Conservation (phyloP, 2,797 vertebrate genomes). For the Parauchenoglanis ngamensis region DNA sequence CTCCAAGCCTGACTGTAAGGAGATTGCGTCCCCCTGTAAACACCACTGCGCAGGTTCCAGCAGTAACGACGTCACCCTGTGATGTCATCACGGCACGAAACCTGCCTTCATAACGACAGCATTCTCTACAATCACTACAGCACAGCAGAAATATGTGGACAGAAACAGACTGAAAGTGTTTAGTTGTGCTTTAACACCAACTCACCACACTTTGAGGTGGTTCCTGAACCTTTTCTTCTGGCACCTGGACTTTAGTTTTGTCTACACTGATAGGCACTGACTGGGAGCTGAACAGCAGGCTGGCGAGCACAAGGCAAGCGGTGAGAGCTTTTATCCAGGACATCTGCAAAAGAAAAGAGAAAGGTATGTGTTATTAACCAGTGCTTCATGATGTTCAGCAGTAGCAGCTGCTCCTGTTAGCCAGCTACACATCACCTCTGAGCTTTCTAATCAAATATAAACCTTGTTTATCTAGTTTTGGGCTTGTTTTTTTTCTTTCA, state of each 20-base stretch:
- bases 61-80: too few species aligned
- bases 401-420: not conserved
- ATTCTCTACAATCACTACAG: not conserved
- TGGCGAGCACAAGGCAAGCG: slow-evolving; percentile 74
- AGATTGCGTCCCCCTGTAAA: too few species aligned
- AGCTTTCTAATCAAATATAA: too few species aligned
- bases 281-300: slow-evolving; percentile 74
- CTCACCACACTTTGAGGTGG: slow-evolving; percentile 86
- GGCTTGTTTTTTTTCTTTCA: not conserved
- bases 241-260: slow-evolving; percentile 85
- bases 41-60: too few species aligned
- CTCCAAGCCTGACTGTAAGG: too few species aligned
- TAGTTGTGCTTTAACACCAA: not conserved
- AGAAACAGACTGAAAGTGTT: not conserved
- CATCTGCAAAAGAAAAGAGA: slow-evolving; percentile 78
- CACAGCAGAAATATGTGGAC: not conserved
- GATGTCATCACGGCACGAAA: too few species aligned
- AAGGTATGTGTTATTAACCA: not conserved
- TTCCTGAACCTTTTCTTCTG: slow-evolving; percentile 74
- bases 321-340: slow-evolving; percentile 69
- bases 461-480: not conserved
- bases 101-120: too few species aligned
- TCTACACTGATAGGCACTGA: slow-evolving; percentile 92
- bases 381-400: not conserved
- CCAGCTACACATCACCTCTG: not conserved